These are phyloP conservation scores for Nilaparvata lugens DNA, from an alignment of 1,140 invertebrate genomes.

Conservation along the genomic window DNA sequence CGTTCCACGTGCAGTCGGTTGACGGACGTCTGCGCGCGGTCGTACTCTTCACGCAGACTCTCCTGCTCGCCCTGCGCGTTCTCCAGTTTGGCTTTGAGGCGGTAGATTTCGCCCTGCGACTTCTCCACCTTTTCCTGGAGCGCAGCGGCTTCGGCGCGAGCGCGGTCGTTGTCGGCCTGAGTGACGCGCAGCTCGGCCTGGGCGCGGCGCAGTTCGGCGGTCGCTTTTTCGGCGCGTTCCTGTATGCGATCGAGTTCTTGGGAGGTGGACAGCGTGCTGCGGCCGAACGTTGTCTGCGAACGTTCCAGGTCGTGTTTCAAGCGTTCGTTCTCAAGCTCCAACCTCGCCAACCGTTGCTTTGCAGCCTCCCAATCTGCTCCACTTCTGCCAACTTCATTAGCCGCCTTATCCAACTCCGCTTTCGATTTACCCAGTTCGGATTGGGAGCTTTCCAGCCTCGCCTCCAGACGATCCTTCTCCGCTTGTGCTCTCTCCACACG, in stretches of 20 bases:
- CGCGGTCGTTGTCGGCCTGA: slow-evolving; percentile 76
- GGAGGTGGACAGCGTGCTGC: slow-evolving; percentile 42
- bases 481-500: slow-evolving; percentile 73
- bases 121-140: slow-evolving; percentile 88
- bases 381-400: slow-evolving; percentile 77
- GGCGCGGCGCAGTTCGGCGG: slow-evolving; percentile 73
- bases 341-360: slow-evolving; percentile 69
- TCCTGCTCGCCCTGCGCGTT: slow-evolving; percentile 91
- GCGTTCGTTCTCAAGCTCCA: slow-evolving; percentile 84
- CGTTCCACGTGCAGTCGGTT: slow-evolving; percentile 76
- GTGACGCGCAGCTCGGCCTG: slow-evolving; percentile 72
- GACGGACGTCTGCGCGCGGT: slow-evolving; percentile 61
- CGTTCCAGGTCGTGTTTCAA: slow-evolving; percentile 75
- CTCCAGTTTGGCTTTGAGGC: slow-evolving; percentile 85
- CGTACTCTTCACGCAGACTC: slow-evolving; percentile 83
- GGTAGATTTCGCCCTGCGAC: slow-evolving; percentile 88
- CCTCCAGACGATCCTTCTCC: slow-evolving; percentile 83
- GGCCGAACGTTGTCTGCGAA: slow-evolving; percentile 68
- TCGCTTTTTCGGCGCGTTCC: slow-evolving; percentile 76
- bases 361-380: slow-evolving; percentile 84
- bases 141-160: slow-evolving; percentile 67
- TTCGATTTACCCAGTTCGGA: slow-evolving; percentile 89
- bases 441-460: slow-evolving; percentile 84
- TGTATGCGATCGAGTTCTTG: slow-evolving; percentile 75
- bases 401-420: slow-evolving; percentile 83